Base-by-base conservation (phyloP, 1,140 invertebrate genomes). In the Papilio xuthus region DNA sequence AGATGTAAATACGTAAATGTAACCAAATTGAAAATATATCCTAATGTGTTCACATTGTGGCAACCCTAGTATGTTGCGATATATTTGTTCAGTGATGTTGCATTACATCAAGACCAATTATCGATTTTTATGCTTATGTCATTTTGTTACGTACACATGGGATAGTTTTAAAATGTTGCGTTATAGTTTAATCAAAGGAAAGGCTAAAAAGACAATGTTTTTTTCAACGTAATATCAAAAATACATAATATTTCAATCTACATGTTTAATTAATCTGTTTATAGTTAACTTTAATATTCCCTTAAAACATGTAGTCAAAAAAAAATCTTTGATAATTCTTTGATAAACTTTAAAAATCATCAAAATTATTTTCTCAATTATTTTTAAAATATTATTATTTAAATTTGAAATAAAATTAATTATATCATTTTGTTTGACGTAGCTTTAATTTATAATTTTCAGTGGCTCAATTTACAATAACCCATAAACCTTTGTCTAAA, bases 31-130 rank as follows among this genome's bases (percentile, higher is more conserved):
- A 50, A 15, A 67, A 63, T 28, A 67, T 28, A 28, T 28, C 26
- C 60, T 13, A 7, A 28, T 15, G 12, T 32, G 2, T 67, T 28
- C 26, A 18, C 8, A 67, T 67, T 26, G 13, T 67, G 60, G 60
- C 26, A 67, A 8, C 60, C 26, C 60, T 67, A 67, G 15, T 10
- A 6, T 28, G 26, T 67, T 67, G 12, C 60, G 26, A 67, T 28
- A 28, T 63, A 15, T 67, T 67, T 67, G 60, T 67, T 67, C 32
- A 67, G 60, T 67, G 60, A 67, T 67, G 60, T 67, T 67, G 26
- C 26, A 28, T 63, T 63, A 26, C 60, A 67, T 67, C 60, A 67
- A 67, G 26, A 67, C 60, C 60, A 67, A 67, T 67, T 67, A 67
- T 67, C 60, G 60, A 67, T 67, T 67, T 67, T 67, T 28, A 4